phyloP scores from a whole-genome alignment of 2,888 invertebrate genomes.

The Spialia ferax region DNA sequence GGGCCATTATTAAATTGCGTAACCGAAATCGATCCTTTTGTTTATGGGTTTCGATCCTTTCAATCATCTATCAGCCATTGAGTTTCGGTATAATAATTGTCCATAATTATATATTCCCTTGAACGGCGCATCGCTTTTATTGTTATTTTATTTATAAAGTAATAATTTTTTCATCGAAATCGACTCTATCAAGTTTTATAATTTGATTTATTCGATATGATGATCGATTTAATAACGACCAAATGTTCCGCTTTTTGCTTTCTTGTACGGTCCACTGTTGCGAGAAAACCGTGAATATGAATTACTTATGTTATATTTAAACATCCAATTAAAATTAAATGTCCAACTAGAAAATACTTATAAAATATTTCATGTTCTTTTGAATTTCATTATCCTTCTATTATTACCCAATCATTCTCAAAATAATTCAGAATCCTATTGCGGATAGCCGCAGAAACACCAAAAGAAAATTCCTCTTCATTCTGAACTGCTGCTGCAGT shows the following conservation, averaged over 20 bases:
- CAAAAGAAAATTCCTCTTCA: neutral
- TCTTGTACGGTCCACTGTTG: conserved; percentile 30
- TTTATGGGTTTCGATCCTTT: conserved; percentile 85
- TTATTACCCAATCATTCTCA: too few species aligned
- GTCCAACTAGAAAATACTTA: too few species aligned
- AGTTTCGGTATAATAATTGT: conserved; percentile 85
- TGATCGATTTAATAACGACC: conserved; percentile 83
- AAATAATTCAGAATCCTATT: too few species aligned
- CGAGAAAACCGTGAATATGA: conserved; percentile 34
- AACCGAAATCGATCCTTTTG: conserved; percentile 84
- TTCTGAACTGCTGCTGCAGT: neutral
- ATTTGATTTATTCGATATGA: conserved; percentile 86
- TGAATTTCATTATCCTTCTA: neutral
- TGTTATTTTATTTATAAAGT: conserved; percentile 87
- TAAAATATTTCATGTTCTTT: too few species aligned
- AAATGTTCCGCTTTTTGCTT: conserved; percentile 71
- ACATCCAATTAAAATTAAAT: neutral
- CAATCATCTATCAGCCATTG: conserved; percentile 85
- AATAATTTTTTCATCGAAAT: conserved; percentile 82
- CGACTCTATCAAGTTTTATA: conserved; percentile 82
- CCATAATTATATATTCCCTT: conserved; percentile 86
- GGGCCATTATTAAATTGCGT: conserved; percentile 81
- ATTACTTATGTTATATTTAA: conserved; percentile 23
- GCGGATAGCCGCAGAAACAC: too few species aligned
- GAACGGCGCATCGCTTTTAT: conserved; percentile 84